Conservation (phyloP, 1,140 invertebrate species). For the Andrena cerasifolii region DNA sequence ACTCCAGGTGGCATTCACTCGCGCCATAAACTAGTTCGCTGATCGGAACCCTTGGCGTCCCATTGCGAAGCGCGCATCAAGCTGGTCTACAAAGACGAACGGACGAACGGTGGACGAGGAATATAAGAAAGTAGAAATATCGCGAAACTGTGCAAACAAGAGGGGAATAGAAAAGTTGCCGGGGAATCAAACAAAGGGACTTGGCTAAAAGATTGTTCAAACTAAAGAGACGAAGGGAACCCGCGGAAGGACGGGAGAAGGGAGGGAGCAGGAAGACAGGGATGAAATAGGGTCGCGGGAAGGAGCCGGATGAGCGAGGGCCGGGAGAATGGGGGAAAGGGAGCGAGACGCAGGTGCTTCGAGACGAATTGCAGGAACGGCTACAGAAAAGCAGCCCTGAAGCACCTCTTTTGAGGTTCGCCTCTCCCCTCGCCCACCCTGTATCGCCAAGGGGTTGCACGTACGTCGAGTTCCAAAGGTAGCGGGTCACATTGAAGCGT, state of each 20-base stretch:
- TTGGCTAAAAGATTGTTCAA: slow-evolving; percentile 12
- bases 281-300: not conserved
- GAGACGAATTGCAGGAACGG: slow-evolving; percentile 21
- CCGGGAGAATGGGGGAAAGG: not conserved
- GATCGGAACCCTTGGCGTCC: too few species aligned
- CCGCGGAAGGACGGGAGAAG: not conserved
- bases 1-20: too few species aligned
- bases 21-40: too few species aligned
- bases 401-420: slow-evolving; percentile 37
- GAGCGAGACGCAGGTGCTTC: not conserved
- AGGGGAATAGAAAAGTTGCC: not conserved
- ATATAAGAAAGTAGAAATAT: not conserved
- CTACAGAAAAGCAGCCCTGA: slow-evolving; percentile 7
- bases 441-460: slow-evolving; percentile 10
- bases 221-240: not conserved
- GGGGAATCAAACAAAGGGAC: not conserved
- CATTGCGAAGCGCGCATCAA: not conserved
- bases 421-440: not conserved
- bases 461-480: slow-evolving; percentile 11
- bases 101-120: not conserved
- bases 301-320: not conserved
- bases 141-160: not conserved
- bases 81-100: not conserved
- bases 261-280: not conserved
- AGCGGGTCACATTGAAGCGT: not conserved